Base-by-base conservation (phyloP, 2,113 vertebrate species). In the Connochaetes taurinus region DNA sequence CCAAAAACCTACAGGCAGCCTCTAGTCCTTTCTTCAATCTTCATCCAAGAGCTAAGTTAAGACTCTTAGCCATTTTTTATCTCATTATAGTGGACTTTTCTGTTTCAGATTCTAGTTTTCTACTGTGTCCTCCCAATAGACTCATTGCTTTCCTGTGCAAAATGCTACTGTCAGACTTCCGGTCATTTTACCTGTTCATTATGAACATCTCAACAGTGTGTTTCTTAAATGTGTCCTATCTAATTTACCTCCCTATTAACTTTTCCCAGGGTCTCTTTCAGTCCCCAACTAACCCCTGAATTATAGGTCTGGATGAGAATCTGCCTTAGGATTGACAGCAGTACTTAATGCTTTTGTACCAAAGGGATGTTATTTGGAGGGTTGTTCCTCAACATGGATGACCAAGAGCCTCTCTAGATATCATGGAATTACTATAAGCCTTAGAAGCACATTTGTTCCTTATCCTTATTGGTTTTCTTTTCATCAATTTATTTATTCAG, bases 21-120 rank as follows among this genome's bases (percentile, higher is more conserved):
- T 85, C 91, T 90, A n/a, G 89, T 95, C 47, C 53, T 96, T 88
- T 92, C 92, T 97, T 96, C 87, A 71, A 2, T 96, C 90, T 97
- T 95, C 90, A 96, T 71, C 84, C 87, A 60, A 95, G 97, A 93
- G 74, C 87, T 88, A 53, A 97, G 58, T 90, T 88, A 87, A 91
- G 83, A 94, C 86, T 93, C 88, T 97, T 45, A 47, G 90, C 67
- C 92, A 85, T 82, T 89, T 93, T 94, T 52, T 94, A 62, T 78
- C 62, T 95, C 83, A 84, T 98, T 97, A 96, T 23, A 83, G 53
- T 82, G 74, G 81, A 95, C 90, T 85, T 89, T 43, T 83, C 52
- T 81, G 53, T 97, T 93, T 95, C 83, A 81, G 76, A 87, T 57
- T 94, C 82, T 45, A 31, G 6, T 60, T 82, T 96, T 86, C 87